Evolutionary conservation across 1,140 invertebrate genomes (phyloP).

Genomic region (Drosophila ercepeae): DNA sequence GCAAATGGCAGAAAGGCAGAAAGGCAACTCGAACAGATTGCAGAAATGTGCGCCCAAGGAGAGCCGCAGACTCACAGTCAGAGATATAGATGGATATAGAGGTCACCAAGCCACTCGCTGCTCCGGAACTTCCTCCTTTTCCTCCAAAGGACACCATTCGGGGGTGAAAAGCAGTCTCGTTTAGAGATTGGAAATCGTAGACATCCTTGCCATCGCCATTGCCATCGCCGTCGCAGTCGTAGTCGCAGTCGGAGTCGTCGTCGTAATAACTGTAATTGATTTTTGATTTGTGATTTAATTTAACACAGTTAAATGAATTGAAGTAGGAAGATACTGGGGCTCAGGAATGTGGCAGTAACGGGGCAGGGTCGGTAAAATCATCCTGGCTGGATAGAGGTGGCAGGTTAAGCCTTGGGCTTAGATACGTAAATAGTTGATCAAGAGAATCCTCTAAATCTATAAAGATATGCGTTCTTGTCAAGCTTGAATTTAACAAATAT

Average conservation of each 20-base stretch:
- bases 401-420: not conserved
- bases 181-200: constrained; percentile 80
- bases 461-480: not conserved
- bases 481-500: not conserved
- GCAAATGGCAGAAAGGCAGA: constrained; percentile 61
- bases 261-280: constrained; percentile 83
- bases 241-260: constrained; percentile 65
- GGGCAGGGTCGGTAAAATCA: not conserved
- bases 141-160: constrained; percentile 22
- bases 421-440: not conserved
- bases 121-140: constrained; percentile 18
- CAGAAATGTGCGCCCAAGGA: constrained; percentile 70
- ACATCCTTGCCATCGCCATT: constrained; percentile 66
- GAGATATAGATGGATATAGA: constrained; percentile 37
- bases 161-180: constrained; percentile 48
- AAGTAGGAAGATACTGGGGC: constrained; percentile 14
- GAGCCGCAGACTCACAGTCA: constrained; percentile 28
- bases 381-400: not conserved
- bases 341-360: constrained; percentile 6
- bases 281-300: constrained; percentile 84
- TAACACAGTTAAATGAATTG: constrained; percentile 81
- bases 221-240: constrained; percentile 59
- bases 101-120: constrained; percentile 41
- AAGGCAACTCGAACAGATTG: constrained; percentile 73
- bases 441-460: not conserved